Evolutionary conservation across 2,113 vertebrate species (phyloP).

Genomic region (Thermophis baileyi): DNA sequence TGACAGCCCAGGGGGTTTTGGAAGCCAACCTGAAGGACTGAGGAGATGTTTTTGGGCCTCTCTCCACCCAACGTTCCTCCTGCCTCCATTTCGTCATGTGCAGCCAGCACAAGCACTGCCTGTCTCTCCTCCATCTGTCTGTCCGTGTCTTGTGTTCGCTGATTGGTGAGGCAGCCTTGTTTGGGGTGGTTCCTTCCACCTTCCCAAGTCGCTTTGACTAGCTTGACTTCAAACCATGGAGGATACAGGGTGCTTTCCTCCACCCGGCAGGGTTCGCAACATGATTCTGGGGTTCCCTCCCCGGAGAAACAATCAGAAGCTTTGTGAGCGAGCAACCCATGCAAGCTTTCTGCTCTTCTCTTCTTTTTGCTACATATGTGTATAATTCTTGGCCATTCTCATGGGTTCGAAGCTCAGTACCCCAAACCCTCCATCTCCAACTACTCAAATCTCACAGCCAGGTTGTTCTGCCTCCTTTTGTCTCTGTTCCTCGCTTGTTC

Average conservation of each 20-base stretch:
- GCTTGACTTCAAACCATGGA: neutral
- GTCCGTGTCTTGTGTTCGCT: neutral
- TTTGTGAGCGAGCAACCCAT: neutral
- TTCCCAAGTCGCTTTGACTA: neutral
- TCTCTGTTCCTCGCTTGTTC: neutral
- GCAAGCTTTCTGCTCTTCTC: neutral
- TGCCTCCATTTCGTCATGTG: neutral
- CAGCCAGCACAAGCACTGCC: neutral
- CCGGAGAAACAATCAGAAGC: neutral
- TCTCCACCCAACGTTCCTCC: neutral
- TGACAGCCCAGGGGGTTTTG: slow-evolving; percentile 86
- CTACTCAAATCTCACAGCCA: neutral
- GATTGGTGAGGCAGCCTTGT: neutral
- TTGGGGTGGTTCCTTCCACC: neutral
- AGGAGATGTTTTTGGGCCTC: slow-evolving; percentile 25
- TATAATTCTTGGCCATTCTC: neutral
- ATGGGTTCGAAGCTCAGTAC: neutral
- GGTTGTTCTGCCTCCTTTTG: neutral
- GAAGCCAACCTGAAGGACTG: slow-evolving; percentile 87
- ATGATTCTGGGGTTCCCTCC: neutral
- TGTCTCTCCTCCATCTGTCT: neutral
- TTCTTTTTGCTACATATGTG: neutral
- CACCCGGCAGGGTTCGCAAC: neutral
- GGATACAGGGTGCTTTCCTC: neutral
- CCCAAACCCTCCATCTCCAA: neutral